These are phyloP conservation scores for Acanthacorydalis orientalis DNA, from an alignment of 2,888 invertebrate genomes.

Conservation along the genomic window DNA sequence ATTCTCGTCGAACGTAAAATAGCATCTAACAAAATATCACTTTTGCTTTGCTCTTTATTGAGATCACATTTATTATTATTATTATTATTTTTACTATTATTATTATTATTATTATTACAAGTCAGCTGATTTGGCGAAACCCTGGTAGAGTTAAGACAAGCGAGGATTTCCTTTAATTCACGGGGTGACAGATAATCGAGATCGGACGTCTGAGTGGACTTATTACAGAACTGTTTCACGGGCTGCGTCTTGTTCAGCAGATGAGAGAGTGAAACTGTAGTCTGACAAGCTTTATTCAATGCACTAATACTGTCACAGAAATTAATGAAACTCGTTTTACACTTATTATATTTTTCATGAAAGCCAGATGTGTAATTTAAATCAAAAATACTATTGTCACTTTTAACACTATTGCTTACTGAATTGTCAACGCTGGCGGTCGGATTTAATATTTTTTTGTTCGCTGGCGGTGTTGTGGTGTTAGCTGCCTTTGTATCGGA, in stretches of 20 bases:
- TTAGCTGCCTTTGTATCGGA: conserved; percentile 7
- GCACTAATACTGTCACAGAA: neutral
- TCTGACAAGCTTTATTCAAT: neutral
- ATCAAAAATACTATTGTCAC: conserved; percentile 9
- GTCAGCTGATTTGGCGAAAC: neutral
- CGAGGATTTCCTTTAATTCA: conserved; percentile 4
- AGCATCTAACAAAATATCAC: conserved; percentile 23
- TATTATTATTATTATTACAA: too few species aligned
- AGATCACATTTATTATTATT: conserved; percentile 19
- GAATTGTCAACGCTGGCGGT: neutral
- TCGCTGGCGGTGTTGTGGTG: neutral
- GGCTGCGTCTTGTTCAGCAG: neutral
- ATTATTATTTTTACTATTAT: neutral
- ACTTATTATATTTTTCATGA: neutral
- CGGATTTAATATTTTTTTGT: conserved; percentile 3
- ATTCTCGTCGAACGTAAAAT: conserved; percentile 18
- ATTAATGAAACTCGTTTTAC: neutral
- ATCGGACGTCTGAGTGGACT: neutral
- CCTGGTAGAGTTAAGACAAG: neutral
- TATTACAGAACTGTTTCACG: neutral
- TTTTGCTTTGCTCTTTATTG: conserved; percentile 16
- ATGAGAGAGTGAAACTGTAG: neutral
- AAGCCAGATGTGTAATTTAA: neutral
- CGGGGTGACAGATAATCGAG: neutral
- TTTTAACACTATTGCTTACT: conserved; percentile 4